A percentile compares a stretch with the other conserved stretches of the same genome.
These are phyloP conservation scores for Acanthornis magna DNA, from an alignment of 2,797 vertebrate species.

Conservation along the genomic window DNA sequence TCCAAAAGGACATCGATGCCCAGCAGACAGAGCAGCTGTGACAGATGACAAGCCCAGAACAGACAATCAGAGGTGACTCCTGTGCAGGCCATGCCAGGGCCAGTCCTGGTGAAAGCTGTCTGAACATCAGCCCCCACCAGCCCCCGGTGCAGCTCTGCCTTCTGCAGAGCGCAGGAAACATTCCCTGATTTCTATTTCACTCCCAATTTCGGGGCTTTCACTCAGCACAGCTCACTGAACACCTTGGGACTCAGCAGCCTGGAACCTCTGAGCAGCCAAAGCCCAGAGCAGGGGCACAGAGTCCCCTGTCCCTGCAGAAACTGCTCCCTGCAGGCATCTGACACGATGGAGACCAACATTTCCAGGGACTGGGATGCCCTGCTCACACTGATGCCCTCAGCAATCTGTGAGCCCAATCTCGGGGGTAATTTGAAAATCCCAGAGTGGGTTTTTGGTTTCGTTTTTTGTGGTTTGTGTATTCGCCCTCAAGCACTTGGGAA, in stretches of 20 bases:
- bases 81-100: fast-evolving
- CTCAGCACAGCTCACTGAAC: neutral
- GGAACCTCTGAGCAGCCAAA: neutral
- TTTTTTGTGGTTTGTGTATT: neutral
- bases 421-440: neutral
- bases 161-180: neutral
- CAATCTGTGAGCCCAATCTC: neutral
- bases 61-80: neutral
- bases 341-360: neutral
- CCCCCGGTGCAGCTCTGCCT: neutral
- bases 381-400: neutral
- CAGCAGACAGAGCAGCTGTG: neutral
- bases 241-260: neutral
- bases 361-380: neutral
- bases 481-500: neutral
- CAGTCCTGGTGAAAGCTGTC: neutral
- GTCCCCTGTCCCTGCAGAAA: neutral
- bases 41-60: neutral
- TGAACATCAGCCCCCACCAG: neutral
- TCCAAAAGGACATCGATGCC: neutral
- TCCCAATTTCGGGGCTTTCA: neutral
- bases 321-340: neutral
- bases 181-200: neutral
- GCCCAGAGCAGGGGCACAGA: neutral
- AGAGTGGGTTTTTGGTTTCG: neutral